Conservation (phyloP, 2,888 invertebrate genomes). For the Eucera pruinosa region DNA sequence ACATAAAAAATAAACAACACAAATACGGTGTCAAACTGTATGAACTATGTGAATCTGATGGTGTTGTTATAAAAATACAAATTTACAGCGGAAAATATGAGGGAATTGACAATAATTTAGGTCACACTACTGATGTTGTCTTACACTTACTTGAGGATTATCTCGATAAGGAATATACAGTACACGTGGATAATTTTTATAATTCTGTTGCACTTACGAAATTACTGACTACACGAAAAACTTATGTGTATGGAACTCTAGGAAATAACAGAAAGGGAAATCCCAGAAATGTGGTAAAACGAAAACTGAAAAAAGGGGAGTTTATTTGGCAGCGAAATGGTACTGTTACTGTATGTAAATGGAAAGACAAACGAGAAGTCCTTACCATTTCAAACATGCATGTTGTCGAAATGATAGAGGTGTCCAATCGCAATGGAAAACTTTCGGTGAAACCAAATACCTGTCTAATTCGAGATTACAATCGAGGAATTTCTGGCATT, state of each 20-base stretch:
- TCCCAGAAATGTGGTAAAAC: constrained; percentile 9
- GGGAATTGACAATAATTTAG: background rate
- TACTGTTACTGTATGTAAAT: background rate
- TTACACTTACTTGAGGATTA: background rate
- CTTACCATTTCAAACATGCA: constrained; percentile 2
- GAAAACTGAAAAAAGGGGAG: background rate
- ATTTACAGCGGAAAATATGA: background rate
- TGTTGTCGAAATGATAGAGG: background rate
- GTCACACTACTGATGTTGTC: background rate
- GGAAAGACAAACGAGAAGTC: background rate
- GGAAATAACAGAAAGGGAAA: background rate
- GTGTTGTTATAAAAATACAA: background rate
- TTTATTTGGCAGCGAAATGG: background rate
- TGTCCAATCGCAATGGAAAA: background rate
- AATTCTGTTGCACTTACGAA: constrained; percentile 4
- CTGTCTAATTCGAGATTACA: constrained; percentile 1
- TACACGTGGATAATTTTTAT: constrained; percentile 6
- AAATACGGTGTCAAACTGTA: background rate
- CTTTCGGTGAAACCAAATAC: background rate
- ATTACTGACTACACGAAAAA: background rate
- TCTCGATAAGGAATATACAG: no score
- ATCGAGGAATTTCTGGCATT: background rate
- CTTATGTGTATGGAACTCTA: background rate
- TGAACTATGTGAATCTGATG: background rate
- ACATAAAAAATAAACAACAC: constrained; percentile 1